Percentiles rank a stretch among this genome's conserved stretches.
Evolutionary conservation across 92 coral and sea anemone genomes (phyloP).

Genomic region (Porites rus): DNA sequence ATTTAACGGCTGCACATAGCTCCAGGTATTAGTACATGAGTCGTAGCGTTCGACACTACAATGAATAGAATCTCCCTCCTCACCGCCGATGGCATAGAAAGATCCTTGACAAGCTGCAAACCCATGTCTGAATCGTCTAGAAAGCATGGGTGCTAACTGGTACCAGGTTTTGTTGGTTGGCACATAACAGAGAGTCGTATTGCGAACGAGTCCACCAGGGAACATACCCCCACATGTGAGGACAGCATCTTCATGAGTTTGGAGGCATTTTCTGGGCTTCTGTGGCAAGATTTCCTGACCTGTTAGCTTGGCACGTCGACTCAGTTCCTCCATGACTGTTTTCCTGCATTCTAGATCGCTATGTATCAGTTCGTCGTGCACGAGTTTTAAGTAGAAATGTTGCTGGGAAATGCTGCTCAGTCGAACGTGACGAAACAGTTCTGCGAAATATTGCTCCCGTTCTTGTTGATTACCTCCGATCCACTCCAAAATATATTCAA

Average conservation of each 20-base stretch:
- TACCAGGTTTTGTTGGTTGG: slow-evolving; percentile 77
- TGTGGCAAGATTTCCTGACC: slow-evolving; percentile 51
- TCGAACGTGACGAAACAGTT: slow-evolving; percentile 84
- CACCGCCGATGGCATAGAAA: slow-evolving; percentile 88
- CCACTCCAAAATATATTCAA: slow-evolving; percentile 87
- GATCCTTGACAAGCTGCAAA: slow-evolving; percentile 72
- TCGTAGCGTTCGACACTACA: slow-evolving; percentile 80
- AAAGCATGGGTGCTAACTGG: slow-evolving; percentile 77
- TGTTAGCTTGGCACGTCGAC: slow-evolving; percentile 52
- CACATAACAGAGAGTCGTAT: slow-evolving; percentile 76
- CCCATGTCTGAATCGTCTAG: slow-evolving; percentile 86
- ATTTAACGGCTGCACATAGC: slow-evolving; percentile 70
- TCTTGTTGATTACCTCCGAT: slow-evolving; percentile 64
- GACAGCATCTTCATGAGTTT: slow-evolving; percentile 79
- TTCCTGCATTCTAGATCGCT: slow-evolving; percentile 69
- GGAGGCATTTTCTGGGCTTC: slow-evolving; percentile 75
- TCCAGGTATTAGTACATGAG: slow-evolving; percentile 83
- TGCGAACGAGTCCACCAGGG: slow-evolving; percentile 76
- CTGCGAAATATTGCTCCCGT: slow-evolving; percentile 72
- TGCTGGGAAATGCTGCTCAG: slow-evolving; percentile 72
- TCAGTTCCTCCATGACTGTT: slow-evolving; percentile 71
- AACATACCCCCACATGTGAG: slow-evolving; percentile 87
- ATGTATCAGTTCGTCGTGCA: slow-evolving; percentile 66
- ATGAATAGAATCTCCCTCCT: slow-evolving; percentile 77
- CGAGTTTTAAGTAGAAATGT: slow-evolving; percentile 73